Percentiles rank a stretch among this genome's conserved stretches.
These are phyloP conservation scores for Phaetusa simplex DNA, from an alignment of 2,113 vertebrate genomes.

Conservation along the genomic window DNA sequence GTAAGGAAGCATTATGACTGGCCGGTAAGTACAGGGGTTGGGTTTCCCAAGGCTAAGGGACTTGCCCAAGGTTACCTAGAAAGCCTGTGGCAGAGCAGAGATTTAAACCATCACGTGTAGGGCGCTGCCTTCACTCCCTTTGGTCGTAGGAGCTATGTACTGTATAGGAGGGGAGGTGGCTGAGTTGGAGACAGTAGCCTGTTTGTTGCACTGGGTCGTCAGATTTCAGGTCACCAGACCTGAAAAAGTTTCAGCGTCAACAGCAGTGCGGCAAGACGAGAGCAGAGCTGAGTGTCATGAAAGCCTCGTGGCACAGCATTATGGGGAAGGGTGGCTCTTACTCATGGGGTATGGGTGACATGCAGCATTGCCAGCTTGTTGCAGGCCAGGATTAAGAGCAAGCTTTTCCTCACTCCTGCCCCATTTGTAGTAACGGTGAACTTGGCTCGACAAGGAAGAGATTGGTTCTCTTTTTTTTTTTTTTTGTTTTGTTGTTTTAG, in stretches of 20 bases:
- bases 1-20: not conserved
- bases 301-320: not conserved
- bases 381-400: not conserved
- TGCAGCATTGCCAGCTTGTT: not conserved
- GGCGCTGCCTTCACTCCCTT: not conserved
- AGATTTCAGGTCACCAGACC: not conserved
- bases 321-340: not conserved
- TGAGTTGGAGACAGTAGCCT: not conserved
- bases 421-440: not conserved
- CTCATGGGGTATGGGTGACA: not conserved
- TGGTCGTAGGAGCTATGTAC: not conserved
- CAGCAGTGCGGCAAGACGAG: fast-evolving
- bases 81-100: not conserved
- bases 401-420: not conserved
- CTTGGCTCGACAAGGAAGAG: not conserved
- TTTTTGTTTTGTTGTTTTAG: not conserved
- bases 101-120: not conserved
- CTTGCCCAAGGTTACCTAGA: not conserved
- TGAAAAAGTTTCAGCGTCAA: not conserved
- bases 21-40: not conserved
- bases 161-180: not conserved
- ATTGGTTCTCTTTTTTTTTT: not conserved
- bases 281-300: not conserved
- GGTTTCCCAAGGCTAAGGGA: not conserved
- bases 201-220: fast-evolving